Percentiles rank a stretch among this genome's conserved stretches.
Evolutionary conservation across 1,140 invertebrate species (phyloP).

Genomic region (Caenorhabditis elegans): WBcel235 BX284606.5:14037001-14037500

Average conservation of each 20-base stretch:
- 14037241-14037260: slow-evolving; percentile 9
- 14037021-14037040: too few species aligned
- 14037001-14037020: background rate
- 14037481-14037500: too few species aligned
- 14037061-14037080: background rate
- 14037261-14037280: too few species aligned
- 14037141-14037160: background rate
- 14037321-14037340: background rate
- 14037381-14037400: background rate
- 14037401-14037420: background rate
- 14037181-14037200: too few species aligned
- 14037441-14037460: background rate
- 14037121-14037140: background rate
- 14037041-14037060: too few species aligned
- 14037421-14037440: background rate
- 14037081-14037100: background rate
- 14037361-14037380: background rate
- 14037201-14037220: too few species aligned
- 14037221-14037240: too few species aligned
- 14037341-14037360: slow-evolving; percentile 26
- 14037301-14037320: background rate
- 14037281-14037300: too few species aligned
- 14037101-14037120: background rate
- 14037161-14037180: background rate
- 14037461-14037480: too few species aligned